Evolutionary conservation across 2,797 vertebrate genomes (phyloP).

Genomic region (Gallinago stenura): DNA sequence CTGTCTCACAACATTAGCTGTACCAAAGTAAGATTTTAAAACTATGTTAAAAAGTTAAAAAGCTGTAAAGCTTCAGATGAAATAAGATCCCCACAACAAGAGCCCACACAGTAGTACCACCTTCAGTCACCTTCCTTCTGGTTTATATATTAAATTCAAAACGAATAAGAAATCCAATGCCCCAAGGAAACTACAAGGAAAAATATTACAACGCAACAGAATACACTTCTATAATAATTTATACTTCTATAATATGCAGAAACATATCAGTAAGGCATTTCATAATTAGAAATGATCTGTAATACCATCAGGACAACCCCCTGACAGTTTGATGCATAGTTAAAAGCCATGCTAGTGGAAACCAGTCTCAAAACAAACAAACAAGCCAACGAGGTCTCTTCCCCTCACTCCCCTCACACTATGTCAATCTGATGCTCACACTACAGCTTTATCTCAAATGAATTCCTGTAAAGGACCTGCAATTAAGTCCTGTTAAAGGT

Average conservation of each 20-base stretch:
- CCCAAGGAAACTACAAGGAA: background rate
- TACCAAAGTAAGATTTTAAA: background rate
- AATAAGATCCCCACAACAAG: background rate
- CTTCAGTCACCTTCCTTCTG: background rate
- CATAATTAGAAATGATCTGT: background rate
- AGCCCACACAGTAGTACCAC: background rate
- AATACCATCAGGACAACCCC: background rate
- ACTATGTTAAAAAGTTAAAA: background rate
- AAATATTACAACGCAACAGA: background rate
- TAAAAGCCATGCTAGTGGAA: background rate
- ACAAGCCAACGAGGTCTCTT: background rate
- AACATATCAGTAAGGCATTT: background rate
- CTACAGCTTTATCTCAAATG: background rate
- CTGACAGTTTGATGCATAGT: background rate
- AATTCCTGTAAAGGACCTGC: background rate
- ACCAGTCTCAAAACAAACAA: background rate
- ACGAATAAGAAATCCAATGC: background rate
- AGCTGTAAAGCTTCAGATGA: background rate
- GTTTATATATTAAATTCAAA: background rate
- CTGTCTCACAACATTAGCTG: background rate
- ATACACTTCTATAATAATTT: background rate
- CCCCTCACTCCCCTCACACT: accelerated
- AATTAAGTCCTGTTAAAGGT: background rate
- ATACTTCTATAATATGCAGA: background rate
- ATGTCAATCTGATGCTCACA: background rate